Evolutionary conservation across 2,888 invertebrate genomes (phyloP).

Genomic region (Dorcus hopei): DNA sequence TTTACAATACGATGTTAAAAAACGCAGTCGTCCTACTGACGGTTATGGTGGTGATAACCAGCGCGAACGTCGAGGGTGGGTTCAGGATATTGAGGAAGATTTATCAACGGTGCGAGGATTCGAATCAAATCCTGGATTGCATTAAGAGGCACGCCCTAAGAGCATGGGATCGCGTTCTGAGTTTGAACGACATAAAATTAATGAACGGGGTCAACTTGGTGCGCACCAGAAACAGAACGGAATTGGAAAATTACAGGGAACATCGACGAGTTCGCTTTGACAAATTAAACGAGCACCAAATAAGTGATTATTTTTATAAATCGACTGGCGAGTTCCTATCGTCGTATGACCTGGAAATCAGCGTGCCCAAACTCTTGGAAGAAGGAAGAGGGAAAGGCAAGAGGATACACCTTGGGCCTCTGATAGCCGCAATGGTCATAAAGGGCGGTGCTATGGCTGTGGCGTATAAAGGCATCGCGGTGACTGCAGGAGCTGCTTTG

Average conservation of each 20-base stretch:
- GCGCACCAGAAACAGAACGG: neutral
- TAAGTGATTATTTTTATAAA: constrained; percentile 58
- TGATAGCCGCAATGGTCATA: constrained; percentile 66
- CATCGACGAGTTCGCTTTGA: neutral
- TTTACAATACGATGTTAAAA: constrained; percentile 5
- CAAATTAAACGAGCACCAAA: constrained; percentile 57
- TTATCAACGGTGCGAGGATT: constrained; percentile 61
- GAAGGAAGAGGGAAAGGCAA: constrained; percentile 63
- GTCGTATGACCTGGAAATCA: constrained; percentile 53
- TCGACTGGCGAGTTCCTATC: constrained; percentile 59
- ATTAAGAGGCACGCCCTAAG: constrained; percentile 69
- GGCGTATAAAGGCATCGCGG: constrained; percentile 71
- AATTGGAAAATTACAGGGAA: neutral
- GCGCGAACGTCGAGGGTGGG: constrained; percentile 35
- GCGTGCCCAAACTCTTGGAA: constrained; percentile 41
- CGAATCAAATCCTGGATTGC: constrained; percentile 65
- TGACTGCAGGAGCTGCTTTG: constrained; percentile 77
- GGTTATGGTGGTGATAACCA: constrained; percentile 7
- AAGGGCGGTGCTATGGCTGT: constrained; percentile 71
- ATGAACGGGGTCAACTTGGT: constrained; percentile 20
- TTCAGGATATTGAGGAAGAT: constrained; percentile 55
- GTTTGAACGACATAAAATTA: constrained; percentile 58
- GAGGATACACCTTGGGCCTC: constrained; percentile 64
- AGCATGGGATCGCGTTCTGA: constrained; percentile 62
- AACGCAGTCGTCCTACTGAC: constrained; percentile 1